Evolutionary conservation across 2,888 invertebrate species (phyloP).

Genomic region (Tupiocoris notatus): DNA sequence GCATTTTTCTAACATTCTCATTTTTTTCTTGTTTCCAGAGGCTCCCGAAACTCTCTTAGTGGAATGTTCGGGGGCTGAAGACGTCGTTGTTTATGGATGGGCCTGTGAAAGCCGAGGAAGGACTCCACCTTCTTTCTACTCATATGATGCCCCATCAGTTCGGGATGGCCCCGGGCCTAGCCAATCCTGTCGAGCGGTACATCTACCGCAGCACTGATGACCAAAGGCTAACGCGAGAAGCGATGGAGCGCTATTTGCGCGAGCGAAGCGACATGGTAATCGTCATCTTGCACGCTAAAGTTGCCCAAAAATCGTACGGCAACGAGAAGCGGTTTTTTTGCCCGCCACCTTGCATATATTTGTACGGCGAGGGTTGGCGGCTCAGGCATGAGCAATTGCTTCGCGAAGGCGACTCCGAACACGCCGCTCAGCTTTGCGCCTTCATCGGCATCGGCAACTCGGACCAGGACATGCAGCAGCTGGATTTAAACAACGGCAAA

Average conservation of each 20-base stretch:
- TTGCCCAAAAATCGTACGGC: constrained; percentile 99
- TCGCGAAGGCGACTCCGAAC: constrained; percentile 64
- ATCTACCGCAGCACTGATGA: constrained; percentile 56
- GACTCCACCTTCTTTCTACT: background rate
- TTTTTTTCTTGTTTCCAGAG: background rate
- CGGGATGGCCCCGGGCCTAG: constrained; percentile 55
- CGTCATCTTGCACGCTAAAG: constrained; percentile 97
- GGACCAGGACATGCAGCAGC: constrained; percentile 98
- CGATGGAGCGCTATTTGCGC: constrained; percentile 94
- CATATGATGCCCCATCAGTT: constrained; percentile 75
- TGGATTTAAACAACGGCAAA: constrained; percentile 95
- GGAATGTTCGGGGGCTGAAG: constrained; percentile 8
- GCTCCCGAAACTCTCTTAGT: background rate
- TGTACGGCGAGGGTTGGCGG: constrained; percentile 98
- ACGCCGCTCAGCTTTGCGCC: constrained; percentile 89
- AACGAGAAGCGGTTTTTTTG: constrained; percentile 99
- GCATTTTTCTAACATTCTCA: no score
- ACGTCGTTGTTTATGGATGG: constrained; percentile 20
- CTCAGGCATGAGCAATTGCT: constrained; percentile 91
- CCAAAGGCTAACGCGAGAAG: constrained; percentile 80
- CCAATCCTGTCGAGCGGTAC: constrained; percentile 48
- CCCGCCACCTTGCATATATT: constrained; percentile 97
- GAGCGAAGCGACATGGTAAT: constrained; percentile 94
- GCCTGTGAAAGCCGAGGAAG: background rate
- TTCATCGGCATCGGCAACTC: constrained; percentile 99